Evolutionary conservation across 2,113 vertebrate genomes (phyloP).

Genomic region (Chloropsis cyanopogon): DNA sequence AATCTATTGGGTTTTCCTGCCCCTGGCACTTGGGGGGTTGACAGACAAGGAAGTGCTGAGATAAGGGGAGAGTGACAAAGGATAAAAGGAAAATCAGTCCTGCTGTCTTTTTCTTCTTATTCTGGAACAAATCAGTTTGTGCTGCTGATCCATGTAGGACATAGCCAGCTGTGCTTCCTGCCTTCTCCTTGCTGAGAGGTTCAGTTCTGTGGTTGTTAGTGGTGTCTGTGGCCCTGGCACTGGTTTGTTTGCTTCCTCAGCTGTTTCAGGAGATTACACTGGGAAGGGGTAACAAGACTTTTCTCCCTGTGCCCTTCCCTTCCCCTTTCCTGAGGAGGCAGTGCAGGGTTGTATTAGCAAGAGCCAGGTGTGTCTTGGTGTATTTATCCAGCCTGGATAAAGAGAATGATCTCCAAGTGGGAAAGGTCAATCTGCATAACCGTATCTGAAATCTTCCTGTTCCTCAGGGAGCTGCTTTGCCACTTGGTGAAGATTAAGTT

Average conservation of each 20-base stretch:
- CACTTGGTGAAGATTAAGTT: slow-evolving; percentile 83
- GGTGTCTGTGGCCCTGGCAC: neutral
- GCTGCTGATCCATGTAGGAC: neutral
- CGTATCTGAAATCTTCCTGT: slow-evolving; percentile 32
- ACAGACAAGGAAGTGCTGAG: neutral
- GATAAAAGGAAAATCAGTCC: neutral
- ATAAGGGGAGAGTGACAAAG: neutral
- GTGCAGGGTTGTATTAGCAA: neutral
- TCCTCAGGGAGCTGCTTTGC: slow-evolving; percentile 82
- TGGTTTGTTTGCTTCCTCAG: neutral
- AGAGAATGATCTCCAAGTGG: neutral
- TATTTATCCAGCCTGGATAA: slow-evolving; percentile 6
- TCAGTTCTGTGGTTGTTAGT: neutral
- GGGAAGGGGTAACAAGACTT: neutral
- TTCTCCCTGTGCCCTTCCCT: neutral
- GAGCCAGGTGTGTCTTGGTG: neutral
- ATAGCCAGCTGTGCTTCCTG: neutral
- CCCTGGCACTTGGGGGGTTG: neutral
- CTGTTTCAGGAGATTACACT: neutral
- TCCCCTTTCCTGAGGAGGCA: neutral
- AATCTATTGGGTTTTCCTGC: neutral
- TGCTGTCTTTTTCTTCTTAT: neutral
- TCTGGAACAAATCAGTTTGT: neutral
- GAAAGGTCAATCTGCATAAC: neutral
- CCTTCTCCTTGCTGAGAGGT: neutral